These are phyloP conservation scores for Leptinotarsa peninsularis DNA, from an alignment of 2,888 invertebrate genomes.

Conservation along the genomic window DNA sequence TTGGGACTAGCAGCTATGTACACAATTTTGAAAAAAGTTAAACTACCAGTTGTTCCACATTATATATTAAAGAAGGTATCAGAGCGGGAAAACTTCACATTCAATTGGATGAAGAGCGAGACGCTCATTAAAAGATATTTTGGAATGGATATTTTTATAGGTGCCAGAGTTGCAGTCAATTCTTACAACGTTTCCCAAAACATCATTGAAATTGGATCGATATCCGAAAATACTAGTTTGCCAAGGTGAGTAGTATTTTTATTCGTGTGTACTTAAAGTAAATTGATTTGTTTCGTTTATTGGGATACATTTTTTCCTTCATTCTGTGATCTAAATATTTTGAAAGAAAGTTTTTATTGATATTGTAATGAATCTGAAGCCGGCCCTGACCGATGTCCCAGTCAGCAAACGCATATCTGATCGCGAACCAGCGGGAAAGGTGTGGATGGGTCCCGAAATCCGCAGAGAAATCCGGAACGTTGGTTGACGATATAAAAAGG, in stretches of 20 bases:
- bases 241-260: constrained; percentile 14
- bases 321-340: no score
- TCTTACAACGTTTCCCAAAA: constrained; percentile 77
- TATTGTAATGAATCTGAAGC: no score
- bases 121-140: constrained; percentile 75
- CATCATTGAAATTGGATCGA: constrained; percentile 74
- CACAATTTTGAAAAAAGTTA: constrained; percentile 70
- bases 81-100: constrained; percentile 65
- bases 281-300: no score
- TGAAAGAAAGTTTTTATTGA: no score
- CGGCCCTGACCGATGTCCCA: no score
- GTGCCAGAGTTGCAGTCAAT: constrained; percentile 79
- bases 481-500: no score
- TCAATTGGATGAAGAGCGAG: constrained; percentile 75
- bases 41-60: constrained; percentile 74
- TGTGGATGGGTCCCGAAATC: no score
- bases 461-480: no score
- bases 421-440: no score
- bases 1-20: constrained; percentile 74
- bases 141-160: constrained; percentile 79
- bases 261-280: no score
- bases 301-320: no score
- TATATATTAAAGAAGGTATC: constrained; percentile 66
- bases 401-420: no score
- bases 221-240: neutral